Percentiles rank a stretch among this genome's conserved stretches.
phyloP scores from a whole-genome alignment of 2,797 vertebrate species.

The Sebastes itinus region DNA sequence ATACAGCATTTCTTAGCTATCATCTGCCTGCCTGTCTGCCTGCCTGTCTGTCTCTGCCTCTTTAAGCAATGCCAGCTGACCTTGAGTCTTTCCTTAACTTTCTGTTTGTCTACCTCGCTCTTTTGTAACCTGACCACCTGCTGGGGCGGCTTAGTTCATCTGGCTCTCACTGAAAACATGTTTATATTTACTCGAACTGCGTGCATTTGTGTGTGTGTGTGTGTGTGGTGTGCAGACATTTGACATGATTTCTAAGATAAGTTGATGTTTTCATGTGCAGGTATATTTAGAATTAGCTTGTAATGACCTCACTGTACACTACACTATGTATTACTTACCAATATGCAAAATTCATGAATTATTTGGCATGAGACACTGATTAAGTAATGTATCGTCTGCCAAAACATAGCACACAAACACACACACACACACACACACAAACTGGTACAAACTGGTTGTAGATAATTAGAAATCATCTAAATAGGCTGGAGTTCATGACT shows the following conservation, averaged over 20 bases:
- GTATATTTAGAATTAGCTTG: not conserved
- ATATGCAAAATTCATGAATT: not conserved
- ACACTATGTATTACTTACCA: accelerated
- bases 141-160: too few species aligned
- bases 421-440: not conserved
- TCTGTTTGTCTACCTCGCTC: slow-evolving; percentile 9
- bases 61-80: not conserved
- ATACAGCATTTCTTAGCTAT: not conserved
- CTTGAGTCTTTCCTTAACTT: slow-evolving; percentile 43
- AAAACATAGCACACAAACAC: not conserved
- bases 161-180: not conserved
- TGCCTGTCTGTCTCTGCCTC: not conserved
- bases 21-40: not conserved
- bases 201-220: not conserved
- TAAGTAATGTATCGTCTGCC: not conserved
- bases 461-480: not conserved
- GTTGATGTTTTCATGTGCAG: not conserved
- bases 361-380: not conserved
- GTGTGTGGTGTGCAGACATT: not conserved
- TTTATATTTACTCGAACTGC: not conserved
- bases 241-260: not conserved
- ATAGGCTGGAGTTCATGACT: not conserved
- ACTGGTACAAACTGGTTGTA: not conserved
- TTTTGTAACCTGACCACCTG: not conserved
- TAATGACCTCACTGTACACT: accelerated